These are phyloP conservation scores for Tyria jacobaeae DNA, from an alignment of 2,888 invertebrate species.

Conservation along the genomic window DNA sequence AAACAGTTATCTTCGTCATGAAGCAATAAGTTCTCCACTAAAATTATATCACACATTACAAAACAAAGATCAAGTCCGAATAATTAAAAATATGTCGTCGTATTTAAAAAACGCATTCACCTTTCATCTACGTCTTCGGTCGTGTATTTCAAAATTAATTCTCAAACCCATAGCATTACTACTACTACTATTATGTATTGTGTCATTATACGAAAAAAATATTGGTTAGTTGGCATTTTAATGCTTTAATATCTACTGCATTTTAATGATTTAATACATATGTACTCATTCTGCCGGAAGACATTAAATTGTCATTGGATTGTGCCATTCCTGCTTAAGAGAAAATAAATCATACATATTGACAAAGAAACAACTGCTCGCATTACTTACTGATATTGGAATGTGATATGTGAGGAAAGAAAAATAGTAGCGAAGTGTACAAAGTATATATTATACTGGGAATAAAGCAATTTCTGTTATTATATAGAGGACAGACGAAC, in stretches of 20 bases:
- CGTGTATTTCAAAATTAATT: background rate
- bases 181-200: no score
- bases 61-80: constrained; percentile 32
- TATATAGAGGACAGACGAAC: no score
- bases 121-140: background rate
- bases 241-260: no score
- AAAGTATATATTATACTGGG: no score
- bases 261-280: no score
- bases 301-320: background rate
- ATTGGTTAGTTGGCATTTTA: background rate
- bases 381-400: background rate
- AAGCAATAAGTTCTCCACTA: constrained; percentile 40
- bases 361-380: background rate
- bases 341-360: background rate
- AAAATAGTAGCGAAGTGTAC: background rate
- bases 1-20: constrained; percentile 8
- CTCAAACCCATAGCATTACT: background rate
- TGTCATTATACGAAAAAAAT: background rate
- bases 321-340: background rate
- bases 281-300: background rate
- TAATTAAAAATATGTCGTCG: constrained; percentile 40
- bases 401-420: background rate
- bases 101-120: no score
- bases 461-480: no score
- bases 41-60: constrained; percentile 35